Conservation (phyloP, 2,113 vertebrate species). For the Peromyscus leucopus region DNA sequence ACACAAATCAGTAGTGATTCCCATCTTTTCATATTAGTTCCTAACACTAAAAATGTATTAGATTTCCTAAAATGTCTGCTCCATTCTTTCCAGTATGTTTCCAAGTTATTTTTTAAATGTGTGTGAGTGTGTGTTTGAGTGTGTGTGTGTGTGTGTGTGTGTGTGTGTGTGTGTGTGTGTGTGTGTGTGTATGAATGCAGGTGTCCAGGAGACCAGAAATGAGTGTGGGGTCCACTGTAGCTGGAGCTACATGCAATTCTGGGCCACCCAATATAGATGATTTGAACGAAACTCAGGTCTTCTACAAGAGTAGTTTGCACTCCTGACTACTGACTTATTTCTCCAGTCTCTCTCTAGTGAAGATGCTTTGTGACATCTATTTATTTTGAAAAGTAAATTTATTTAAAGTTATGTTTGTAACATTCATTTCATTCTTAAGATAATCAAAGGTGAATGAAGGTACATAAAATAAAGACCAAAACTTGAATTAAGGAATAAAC, state of each 20-base stretch:
- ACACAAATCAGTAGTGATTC: neutral
- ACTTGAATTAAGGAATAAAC: neutral
- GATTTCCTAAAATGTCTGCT: constrained; percentile 8
- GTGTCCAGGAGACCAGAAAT: neutral
- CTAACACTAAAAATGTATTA: neutral
- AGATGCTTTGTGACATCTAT: neutral
- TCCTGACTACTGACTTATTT: neutral
- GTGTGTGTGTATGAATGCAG: neutral
- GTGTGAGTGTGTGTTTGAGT: neutral
- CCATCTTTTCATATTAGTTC: neutral
- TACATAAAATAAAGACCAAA: constrained; percentile 8
- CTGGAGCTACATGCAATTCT: neutral
- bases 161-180: neutral
- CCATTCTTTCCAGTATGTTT: neutral
- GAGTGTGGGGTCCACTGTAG: neutral
- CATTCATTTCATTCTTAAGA: constrained; percentile 21
- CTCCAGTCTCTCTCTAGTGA: neutral
- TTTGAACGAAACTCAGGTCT: neutral
- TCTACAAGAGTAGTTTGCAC: neutral
- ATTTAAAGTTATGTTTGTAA: constrained; percentile 45
- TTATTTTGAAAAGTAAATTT: constrained; percentile 37
- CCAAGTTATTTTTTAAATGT: neutral
- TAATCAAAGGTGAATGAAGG: constrained; percentile 50
- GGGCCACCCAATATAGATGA: neutral
- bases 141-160: neutral